Conservation (phyloP, 2,113 vertebrate species). For the Campylorhamphus procurvoides region DNA sequence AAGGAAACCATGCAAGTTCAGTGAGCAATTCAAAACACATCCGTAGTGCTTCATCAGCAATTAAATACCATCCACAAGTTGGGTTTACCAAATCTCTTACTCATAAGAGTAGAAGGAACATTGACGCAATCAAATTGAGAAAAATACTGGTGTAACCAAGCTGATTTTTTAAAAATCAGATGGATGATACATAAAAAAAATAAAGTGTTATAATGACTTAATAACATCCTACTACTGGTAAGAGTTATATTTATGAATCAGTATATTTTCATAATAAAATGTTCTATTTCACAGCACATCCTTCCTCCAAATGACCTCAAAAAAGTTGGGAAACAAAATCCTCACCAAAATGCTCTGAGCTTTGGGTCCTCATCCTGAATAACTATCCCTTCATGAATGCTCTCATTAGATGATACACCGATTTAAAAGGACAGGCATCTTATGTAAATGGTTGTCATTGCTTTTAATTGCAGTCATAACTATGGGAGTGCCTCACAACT, state of each 20-base stretch:
- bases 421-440: conserved; percentile 10
- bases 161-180: background rate
- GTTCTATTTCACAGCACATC: background rate
- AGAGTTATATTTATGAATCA: background rate
- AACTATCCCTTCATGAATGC: background rate
- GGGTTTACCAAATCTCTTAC: conserved; percentile 34
- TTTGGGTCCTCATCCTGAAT: background rate
- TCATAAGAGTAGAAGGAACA: background rate
- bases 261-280: background rate
- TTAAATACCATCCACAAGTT: background rate
- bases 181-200: background rate
- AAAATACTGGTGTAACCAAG: background rate
- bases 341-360: background rate
- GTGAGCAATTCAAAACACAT: background rate
- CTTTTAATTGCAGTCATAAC: conserved; percentile 55
- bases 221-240: background rate
- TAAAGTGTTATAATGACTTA: background rate
- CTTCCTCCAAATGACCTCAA: background rate
- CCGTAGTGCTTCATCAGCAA: background rate
- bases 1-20: background rate
- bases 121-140: background rate
- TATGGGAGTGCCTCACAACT: conserved; percentile 34
- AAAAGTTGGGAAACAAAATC: background rate
- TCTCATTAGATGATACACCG: conserved; percentile 25
- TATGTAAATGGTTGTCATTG: conserved; percentile 31